Conservation (phyloP, 2,113 vertebrate genomes). For the Eurystomus gularis region DNA sequence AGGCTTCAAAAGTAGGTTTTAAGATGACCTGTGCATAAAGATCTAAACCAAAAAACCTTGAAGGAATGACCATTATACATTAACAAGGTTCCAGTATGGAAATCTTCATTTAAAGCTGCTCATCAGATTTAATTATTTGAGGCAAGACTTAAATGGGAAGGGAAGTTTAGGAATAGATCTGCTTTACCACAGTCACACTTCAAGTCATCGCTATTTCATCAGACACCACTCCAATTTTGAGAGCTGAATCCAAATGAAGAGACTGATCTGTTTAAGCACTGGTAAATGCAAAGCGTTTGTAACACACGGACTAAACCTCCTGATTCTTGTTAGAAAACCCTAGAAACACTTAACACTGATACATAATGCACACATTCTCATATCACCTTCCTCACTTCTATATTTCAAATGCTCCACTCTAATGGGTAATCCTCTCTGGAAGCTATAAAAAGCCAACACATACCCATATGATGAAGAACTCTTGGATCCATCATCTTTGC, state of each 20-base stretch:
- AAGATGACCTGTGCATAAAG: neutral
- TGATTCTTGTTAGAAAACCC: neutral
- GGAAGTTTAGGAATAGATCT: neutral
- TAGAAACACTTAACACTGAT: neutral
- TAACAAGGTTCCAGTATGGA: neutral
- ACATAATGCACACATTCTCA: neutral
- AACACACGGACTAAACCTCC: neutral
- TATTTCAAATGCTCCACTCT: neutral
- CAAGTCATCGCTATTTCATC: neutral
- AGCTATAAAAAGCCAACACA: neutral
- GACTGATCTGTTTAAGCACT: neutral
- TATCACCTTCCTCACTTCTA: neutral
- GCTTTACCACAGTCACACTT: neutral
- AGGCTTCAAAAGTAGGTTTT: neutral
- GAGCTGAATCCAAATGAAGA: neutral
- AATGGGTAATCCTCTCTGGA: neutral
- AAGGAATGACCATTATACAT: neutral
- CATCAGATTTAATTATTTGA: neutral
- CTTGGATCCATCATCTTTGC: constrained; percentile 99
- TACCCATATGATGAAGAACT: constrained; percentile 99
- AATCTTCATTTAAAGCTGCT: neutral
- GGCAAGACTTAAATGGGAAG: neutral
- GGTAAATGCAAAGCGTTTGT: neutral
- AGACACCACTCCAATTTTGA: neutral
- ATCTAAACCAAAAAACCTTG: neutral